These are phyloP conservation scores for Coecobrya sp. DNA, from an alignment of 2,888 invertebrate genomes.

Conservation along the genomic window DNA sequence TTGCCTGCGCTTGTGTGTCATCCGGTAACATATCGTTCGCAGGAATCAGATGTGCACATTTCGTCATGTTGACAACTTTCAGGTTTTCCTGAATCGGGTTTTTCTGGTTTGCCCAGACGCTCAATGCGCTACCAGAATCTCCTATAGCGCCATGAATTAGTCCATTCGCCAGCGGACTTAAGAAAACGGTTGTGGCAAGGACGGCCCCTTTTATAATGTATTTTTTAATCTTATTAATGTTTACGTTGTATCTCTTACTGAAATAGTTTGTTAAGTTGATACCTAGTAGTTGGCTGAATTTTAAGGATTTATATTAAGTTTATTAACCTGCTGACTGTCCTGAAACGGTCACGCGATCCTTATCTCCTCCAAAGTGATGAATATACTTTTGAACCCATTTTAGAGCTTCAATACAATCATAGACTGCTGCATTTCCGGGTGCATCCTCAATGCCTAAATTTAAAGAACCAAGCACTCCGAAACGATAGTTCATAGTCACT, in stretches of 20 bases:
- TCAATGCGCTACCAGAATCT: conserved; percentile 72
- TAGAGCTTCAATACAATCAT: conserved; percentile 81
- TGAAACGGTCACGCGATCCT: conserved; percentile 49
- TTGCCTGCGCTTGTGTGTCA: conserved; percentile 39
- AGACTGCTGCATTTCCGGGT: conserved; percentile 82
- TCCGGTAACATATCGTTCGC: neutral
- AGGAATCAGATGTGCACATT: neutral
- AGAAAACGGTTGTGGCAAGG: conserved; percentile 65
- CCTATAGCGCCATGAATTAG: conserved; percentile 74
- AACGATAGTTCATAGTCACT: conserved; percentile 77
- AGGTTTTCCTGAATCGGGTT: conserved; percentile 69
- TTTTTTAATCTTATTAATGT: neutral
- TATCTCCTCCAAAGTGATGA: conserved; percentile 79
- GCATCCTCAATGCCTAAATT: conserved; percentile 82
- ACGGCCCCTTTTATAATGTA: conserved; percentile 57
- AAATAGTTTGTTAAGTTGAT: no score
- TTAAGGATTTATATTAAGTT: no score
- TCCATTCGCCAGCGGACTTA: conserved; percentile 75
- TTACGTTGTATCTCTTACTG: no score
- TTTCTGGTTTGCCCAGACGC: conserved; percentile 77
- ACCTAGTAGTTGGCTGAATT: no score
- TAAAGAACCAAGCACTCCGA: conserved; percentile 48
- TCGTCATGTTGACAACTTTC: conserved; percentile 27
- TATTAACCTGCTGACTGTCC: conserved; percentile 76
- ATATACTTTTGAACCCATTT: conserved; percentile 83